Base-by-base conservation (phyloP, 2,113 vertebrate genomes). In the Noctilio leporinus region DNA sequence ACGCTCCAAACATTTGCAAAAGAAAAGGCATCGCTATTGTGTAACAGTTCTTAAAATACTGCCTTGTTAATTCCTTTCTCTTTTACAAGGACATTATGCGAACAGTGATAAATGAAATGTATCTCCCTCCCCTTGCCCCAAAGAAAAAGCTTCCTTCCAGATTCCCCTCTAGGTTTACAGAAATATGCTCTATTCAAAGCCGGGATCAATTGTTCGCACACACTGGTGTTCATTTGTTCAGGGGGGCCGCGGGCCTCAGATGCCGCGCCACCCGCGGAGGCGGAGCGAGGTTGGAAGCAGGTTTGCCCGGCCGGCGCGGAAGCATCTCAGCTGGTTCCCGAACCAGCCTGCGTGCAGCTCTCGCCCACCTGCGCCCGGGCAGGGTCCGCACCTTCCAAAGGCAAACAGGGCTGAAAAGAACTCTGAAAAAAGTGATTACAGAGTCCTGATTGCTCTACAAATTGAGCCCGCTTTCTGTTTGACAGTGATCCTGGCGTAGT, bases 401-500 rank as follows among this genome's bases (percentile, higher is more conserved):
- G 83, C 92, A 85, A 87, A 82, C 95, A 45, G 77, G 76, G 97
- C 94, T 84, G 89, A 93, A 96, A 97, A 95, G 97, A 97, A 97
- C 98, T 98, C 98, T 97, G 94, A 92, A 97, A 90, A 97, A 97
- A 97, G 98, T 98, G 98, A 98, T 98, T 98, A 98, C 97, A 96
- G 97, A 97, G 97, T 97, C 98, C 65, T 95, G 98, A 98, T 98
- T 97, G 97, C 97, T 97, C 96, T 97, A 57, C 97, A 98, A 98
- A 98, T 98, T 98, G 98, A 98, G 98, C 97, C 98, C 98, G 98
- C 98, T 98, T 98, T 95, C 97, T 98, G 97, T 97, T 96, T 98
- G 98, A 98, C 98, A 98, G 98, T 98, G 98, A 98, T 98, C 98
- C 98, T 98, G 96, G 98, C 98, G 97, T 98, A 96, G 90, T 97